Evolutionary conservation across 2,888 invertebrate species (phyloP).

Genomic region (Pandemis corylana): DNA sequence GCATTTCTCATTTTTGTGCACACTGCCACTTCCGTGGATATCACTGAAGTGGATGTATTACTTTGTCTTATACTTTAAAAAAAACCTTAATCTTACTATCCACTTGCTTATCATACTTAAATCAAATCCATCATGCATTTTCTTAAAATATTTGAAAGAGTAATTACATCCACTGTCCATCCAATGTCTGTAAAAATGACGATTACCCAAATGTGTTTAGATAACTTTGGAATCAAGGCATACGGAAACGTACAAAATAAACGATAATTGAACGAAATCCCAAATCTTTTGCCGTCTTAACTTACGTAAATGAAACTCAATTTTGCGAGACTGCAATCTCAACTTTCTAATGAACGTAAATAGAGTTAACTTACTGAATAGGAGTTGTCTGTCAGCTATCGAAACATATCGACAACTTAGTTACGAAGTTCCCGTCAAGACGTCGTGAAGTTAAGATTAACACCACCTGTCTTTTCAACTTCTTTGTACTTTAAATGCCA

Average conservation of each 20-base stretch:
- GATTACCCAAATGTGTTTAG: background rate
- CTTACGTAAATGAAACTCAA: background rate
- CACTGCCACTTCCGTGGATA: too few relatives aligned
- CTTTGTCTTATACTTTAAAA: too few relatives aligned
- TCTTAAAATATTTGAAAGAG: too few relatives aligned
- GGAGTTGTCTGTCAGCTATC: constrained; percentile 16
- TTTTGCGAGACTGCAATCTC: background rate
- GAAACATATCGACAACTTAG: constrained; percentile 5
- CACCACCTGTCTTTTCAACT: constrained; percentile 31
- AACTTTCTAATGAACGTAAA: constrained; percentile 10
- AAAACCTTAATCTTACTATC: too few relatives aligned
- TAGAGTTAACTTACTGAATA: constrained; percentile 5
- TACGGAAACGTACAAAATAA: background rate
- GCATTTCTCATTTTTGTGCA: too few relatives aligned
- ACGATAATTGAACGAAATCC: background rate
- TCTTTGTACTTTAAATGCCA: constrained; percentile 29
- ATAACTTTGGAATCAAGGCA: background rate
- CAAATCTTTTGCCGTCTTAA: constrained; percentile 3
- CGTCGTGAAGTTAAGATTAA: constrained; percentile 1
- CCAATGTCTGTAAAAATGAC: too few relatives aligned
- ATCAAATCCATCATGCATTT: too few relatives aligned
- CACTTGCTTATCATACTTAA: too few relatives aligned
- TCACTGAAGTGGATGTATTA: too few relatives aligned
- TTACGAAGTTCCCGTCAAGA: constrained; percentile 10
- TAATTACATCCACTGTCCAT: too few relatives aligned